These are phyloP conservation scores for Drosophila lacteicornis DNA, from an alignment of 1,140 invertebrate species.

Conservation along the genomic window DNA sequence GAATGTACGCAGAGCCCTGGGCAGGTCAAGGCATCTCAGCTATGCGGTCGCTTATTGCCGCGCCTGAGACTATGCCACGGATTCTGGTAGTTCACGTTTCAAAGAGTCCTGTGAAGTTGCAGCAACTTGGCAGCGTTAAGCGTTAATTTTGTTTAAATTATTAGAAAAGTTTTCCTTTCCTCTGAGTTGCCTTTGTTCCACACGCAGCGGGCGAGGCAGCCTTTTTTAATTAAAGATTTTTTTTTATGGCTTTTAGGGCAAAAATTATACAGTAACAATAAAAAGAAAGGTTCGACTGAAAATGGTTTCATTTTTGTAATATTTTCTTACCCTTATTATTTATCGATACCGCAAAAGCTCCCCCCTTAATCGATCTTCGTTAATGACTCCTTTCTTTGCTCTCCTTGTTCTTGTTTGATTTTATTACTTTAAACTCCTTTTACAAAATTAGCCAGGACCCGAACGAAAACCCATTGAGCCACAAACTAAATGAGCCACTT, in stretches of 20 bases:
- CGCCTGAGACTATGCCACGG: slow-evolving; percentile 52
- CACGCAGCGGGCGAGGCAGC: neutral
- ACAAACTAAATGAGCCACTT: slow-evolving; percentile 68
- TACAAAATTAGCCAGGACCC: slow-evolving; percentile 56
- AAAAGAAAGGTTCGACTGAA: neutral
- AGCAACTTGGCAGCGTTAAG: neutral
- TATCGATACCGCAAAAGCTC: neutral
- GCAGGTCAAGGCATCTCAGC: slow-evolving; percentile 63
- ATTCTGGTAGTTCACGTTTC: slow-evolving; percentile 44
- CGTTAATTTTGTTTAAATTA: slow-evolving; percentile 38
- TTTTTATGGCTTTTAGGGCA: neutral
- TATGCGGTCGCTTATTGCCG: slow-evolving; percentile 45
- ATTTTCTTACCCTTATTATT: neutral
- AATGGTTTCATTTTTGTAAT: neutral
- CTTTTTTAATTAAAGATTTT: slow-evolving; percentile 15
- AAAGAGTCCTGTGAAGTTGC: slow-evolving; percentile 1
- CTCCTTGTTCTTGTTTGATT: slow-evolving; percentile 15
- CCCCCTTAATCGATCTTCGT: slow-evolving; percentile 18
- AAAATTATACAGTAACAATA: neutral
- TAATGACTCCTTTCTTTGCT: slow-evolving; percentile 1
- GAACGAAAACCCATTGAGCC: slow-evolving; percentile 62
- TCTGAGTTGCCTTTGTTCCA: neutral
- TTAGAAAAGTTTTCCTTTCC: slow-evolving; percentile 12
- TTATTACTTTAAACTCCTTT: slow-evolving; percentile 43
- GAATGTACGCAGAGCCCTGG: slow-evolving; percentile 22